Evolutionary conservation across 2,797 vertebrate species (phyloP).

Genomic region (Synaphobranchus kaupii): DNA sequence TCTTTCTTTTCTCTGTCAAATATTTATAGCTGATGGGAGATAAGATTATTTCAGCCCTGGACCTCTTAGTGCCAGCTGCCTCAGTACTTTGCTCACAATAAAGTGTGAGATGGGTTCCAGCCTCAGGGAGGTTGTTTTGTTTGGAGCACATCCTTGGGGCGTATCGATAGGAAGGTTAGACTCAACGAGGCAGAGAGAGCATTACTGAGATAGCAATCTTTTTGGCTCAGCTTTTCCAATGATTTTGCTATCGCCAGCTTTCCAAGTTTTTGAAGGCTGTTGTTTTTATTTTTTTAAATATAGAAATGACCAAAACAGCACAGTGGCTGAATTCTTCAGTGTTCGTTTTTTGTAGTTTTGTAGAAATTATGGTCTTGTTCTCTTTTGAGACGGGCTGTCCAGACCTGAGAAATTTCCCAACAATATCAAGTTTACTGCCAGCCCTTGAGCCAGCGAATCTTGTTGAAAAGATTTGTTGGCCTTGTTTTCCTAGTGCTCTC

Average conservation of each 20-base stretch:
- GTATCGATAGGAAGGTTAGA: slow-evolving; percentile 56
- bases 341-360: not conserved
- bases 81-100: slow-evolving; percentile 81
- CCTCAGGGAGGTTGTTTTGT: slow-evolving; percentile 65
- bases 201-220: slow-evolving; percentile 44
- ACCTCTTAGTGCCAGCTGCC: slow-evolving; percentile 77
- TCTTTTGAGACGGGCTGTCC: not conserved
- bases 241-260: slow-evolving; percentile 48
- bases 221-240: slow-evolving; percentile 47
- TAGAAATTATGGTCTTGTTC: not conserved
- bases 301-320: not conserved
- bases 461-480: not conserved
- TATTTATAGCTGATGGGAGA: slow-evolving; percentile 82
- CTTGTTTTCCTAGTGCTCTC: not conserved
- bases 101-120: slow-evolving; percentile 70
- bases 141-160: slow-evolving; percentile 68
- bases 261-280: slow-evolving; percentile 37
- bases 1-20: slow-evolving; percentile 64
- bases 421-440: not conserved
- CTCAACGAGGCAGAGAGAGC: slow-evolving; percentile 40
- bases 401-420: slow-evolving; percentile 2
- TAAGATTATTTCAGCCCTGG: slow-evolving; percentile 73
- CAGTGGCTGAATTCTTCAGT: not conserved
- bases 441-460: not conserved
- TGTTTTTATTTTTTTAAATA: not conserved